Percentiles rank a stretch among this genome's conserved stretches.
Evolutionary conservation across 2,888 invertebrate genomes (phyloP).

Genomic region (Conomelus anceps): DNA sequence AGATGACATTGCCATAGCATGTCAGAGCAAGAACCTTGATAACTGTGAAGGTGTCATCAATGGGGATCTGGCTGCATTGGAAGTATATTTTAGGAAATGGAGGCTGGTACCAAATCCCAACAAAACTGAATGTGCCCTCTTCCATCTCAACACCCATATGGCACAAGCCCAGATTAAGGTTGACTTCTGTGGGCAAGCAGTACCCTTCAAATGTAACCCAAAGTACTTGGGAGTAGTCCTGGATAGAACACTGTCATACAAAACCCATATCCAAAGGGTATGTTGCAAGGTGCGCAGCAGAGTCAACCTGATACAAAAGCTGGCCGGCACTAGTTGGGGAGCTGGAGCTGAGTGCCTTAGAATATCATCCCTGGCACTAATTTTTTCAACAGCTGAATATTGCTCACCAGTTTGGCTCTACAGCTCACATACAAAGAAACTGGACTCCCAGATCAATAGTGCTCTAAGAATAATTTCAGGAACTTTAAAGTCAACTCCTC

Average conservation of each 20-base stretch:
- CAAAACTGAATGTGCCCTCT: not conserved
- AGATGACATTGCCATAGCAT: too few species aligned
- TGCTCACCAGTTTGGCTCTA: too few species aligned
- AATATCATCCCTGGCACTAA: not conserved
- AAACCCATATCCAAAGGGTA: not conserved
- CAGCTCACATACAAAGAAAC: not conserved
- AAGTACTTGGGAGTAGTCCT: not conserved
- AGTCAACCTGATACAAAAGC: constrained; percentile 8
- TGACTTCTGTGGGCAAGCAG: not conserved
- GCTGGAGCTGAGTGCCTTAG: not conserved
- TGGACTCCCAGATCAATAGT: not conserved
- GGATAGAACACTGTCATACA: not conserved
- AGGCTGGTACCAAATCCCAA: not conserved
- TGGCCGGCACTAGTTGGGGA: constrained; percentile 12
- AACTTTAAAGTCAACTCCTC: not conserved
- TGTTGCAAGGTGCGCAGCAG: not conserved
- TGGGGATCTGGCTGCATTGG: too few species aligned
- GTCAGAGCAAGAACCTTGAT: too few species aligned
- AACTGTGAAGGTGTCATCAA: too few species aligned
- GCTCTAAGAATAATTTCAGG: not conserved
- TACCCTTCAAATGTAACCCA: not conserved
- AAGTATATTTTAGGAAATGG: not conserved
- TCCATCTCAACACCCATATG: not conserved
- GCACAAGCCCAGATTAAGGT: not conserved
- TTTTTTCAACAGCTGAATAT: not conserved